Percentiles rank a stretch among this genome's conserved stretches.
These are phyloP conservation scores for Cephus cinctus DNA, from an alignment of 1,140 invertebrate genomes.

Conservation along the genomic window DNA sequence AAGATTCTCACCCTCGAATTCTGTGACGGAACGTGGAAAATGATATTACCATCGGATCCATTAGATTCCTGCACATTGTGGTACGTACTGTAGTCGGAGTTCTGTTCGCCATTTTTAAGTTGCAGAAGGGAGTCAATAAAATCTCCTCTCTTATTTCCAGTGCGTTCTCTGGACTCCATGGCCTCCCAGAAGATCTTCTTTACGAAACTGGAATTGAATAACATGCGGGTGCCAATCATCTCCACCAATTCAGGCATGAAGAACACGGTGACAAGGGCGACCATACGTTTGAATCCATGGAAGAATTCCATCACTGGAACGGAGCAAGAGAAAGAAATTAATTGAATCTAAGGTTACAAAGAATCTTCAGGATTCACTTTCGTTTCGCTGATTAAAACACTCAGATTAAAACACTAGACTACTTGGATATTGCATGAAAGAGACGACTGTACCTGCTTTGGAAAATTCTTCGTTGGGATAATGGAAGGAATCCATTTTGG, in stretches of 20 bases:
- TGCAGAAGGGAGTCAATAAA: slow-evolving; percentile 46
- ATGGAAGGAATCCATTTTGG: slow-evolving; percentile 47
- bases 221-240: slow-evolving; percentile 31
- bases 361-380: too few species aligned
- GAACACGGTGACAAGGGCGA: slow-evolving; percentile 39
- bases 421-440: not conserved
- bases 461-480: slow-evolving; percentile 48
- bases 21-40: slow-evolving; percentile 26
- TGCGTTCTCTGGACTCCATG: slow-evolving; percentile 36
- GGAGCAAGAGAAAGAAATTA: too few species aligned
- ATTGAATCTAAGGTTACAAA: too few species aligned
- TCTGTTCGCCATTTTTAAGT: slow-evolving; percentile 40
- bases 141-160: slow-evolving; percentile 40
- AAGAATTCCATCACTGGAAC: slow-evolving; percentile 38
- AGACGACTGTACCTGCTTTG: slow-evolving; percentile 27
- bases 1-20: slow-evolving; percentile 37
- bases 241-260: slow-evolving; percentile 44
- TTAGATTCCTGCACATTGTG: not conserved
- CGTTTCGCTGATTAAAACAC: too few species aligned
- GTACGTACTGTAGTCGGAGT: slow-evolving; percentile 42
- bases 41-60: too few species aligned
- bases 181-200: slow-evolving; percentile 45
- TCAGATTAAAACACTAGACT: too few species aligned
- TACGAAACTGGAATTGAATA: slow-evolving; percentile 34
- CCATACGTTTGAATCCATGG: slow-evolving; percentile 47